A percentile compares a stretch with the other conserved stretches of the same genome.
Evolutionary conservation across 2,888 invertebrate species (phyloP).

Genomic region (Eristalis intricaria): DNA sequence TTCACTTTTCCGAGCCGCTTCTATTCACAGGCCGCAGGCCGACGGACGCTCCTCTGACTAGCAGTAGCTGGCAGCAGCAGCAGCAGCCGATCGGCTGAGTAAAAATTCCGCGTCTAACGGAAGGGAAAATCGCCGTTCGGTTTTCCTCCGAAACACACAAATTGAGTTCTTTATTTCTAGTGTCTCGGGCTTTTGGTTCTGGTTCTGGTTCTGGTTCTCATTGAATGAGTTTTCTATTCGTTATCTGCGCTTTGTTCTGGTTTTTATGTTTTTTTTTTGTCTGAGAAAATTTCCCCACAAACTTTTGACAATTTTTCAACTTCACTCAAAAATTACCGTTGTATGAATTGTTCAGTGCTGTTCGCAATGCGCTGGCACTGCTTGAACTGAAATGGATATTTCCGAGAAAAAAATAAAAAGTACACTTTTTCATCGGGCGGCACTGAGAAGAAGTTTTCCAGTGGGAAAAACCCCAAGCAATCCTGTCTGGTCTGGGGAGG

Average conservation of each 20-base stretch:
- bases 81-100: conserved; percentile 46
- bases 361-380: conserved; percentile 65
- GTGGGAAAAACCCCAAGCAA: conserved; percentile 30
- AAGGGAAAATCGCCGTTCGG: neutral
- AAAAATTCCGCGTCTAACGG: conserved; percentile 38
- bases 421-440: conserved; percentile 11
- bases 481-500: conserved; percentile 43
- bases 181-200: conserved; percentile 9
- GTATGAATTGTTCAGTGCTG: conserved; percentile 43
- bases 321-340: conserved; percentile 45
- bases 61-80: conserved; percentile 3
- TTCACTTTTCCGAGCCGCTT: conserved; percentile 59
- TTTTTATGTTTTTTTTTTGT: neutral
- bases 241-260: neutral
- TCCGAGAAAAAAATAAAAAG: conserved; percentile 8
- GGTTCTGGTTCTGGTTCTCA: conserved; percentile 18
- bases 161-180: conserved; percentile 27
- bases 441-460: conserved; percentile 42
- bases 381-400: conserved; percentile 59
- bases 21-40: conserved; percentile 24
- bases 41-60: conserved; percentile 43
- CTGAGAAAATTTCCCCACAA: conserved; percentile 5
- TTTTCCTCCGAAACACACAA: conserved; percentile 19
- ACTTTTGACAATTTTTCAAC: conserved; percentile 51
- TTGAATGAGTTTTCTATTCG: neutral